A percentile compares a stretch with the other conserved stretches of the same genome.
phyloP scores from a whole-genome alignment of 2,113 vertebrate species.

The Psilopogon haemacephalus region DNA sequence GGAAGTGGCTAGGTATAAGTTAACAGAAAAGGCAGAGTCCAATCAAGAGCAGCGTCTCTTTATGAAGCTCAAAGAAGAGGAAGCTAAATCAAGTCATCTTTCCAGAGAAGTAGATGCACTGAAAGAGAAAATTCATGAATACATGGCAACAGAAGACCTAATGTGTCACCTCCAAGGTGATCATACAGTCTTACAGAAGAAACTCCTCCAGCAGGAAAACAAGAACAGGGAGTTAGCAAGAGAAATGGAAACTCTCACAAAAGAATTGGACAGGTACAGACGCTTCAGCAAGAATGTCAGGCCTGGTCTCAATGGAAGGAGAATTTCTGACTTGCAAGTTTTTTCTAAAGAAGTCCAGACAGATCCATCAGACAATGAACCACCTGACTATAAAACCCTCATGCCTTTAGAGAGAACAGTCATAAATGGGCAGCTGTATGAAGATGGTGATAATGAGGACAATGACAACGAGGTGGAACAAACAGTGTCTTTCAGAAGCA shows the following conservation, averaged over 20 bases:
- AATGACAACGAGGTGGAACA: conserved; percentile 79
- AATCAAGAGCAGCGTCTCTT: conserved; percentile 91
- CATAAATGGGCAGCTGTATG: conserved; percentile 87
- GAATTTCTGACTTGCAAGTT: conserved; percentile 89
- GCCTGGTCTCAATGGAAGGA: conserved; percentile 87
- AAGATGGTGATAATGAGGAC: conserved; percentile 81
- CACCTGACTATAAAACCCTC: conserved; percentile 82
- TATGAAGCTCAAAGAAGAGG: conserved; percentile 91
- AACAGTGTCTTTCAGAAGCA: conserved; percentile 77
- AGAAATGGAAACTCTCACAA: conserved; percentile 91
- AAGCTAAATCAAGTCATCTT: conserved; percentile 90
- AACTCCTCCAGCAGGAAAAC: conserved; percentile 91
- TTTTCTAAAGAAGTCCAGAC: conserved; percentile 96
- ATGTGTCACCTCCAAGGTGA: conserved; percentile 89
- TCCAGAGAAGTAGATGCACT: conserved; percentile 90
- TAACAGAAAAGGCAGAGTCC: conserved; percentile 90
- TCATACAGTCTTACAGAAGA: conserved; percentile 87
- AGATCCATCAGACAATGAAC: conserved; percentile 81
- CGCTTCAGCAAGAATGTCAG: conserved; percentile 90
- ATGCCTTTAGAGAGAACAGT: conserved; percentile 83
- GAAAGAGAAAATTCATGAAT: conserved; percentile 95
- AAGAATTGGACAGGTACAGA: conserved; percentile 92
- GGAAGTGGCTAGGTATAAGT: conserved; percentile 89
- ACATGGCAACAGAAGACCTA: conserved; percentile 89
- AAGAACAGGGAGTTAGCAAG: conserved; percentile 90